Evolutionary conservation across 2,113 vertebrate species (phyloP).

Genomic region (Myrmecophaga tridactyla): DNA sequence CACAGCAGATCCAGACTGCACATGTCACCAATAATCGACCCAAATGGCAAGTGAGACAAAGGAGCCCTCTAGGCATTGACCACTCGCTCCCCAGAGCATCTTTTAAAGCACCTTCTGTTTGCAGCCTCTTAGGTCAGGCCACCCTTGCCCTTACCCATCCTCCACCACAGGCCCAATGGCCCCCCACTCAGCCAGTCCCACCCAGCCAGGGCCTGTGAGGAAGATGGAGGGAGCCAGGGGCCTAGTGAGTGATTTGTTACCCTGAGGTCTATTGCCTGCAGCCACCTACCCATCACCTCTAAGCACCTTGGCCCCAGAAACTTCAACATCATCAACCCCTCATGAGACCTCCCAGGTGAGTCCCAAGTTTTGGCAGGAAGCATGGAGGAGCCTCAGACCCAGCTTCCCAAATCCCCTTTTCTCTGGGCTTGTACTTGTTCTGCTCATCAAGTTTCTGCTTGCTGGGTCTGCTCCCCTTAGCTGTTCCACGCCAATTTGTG

Average conservation of each 20-base stretch:
- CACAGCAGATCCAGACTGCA: too few relatives aligned
- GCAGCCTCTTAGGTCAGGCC: background rate
- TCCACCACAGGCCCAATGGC: background rate
- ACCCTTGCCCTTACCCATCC: background rate
- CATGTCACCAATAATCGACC: background rate
- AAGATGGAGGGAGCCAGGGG: background rate
- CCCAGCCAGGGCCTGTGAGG: background rate
- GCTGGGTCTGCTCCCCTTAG: background rate
- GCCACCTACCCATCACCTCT: too few relatives aligned
- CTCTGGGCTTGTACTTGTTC: background rate
- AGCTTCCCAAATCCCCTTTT: too few relatives aligned
- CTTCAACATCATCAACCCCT: background rate
- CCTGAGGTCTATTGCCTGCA: background rate
- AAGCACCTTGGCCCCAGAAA: background rate
- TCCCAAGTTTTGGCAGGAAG: background rate
- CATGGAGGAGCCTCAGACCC: too few relatives aligned
- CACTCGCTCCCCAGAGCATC: background rate
- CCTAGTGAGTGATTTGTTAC: fast-evolving
- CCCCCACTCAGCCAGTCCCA: background rate
- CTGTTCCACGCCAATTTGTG: background rate
- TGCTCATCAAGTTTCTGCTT: background rate
- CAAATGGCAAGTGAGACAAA: background rate
- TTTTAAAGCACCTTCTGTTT: background rate
- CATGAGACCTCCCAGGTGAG: background rate
- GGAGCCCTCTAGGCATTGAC: background rate